Evolutionary conservation across 2,888 invertebrate genomes (phyloP).

Genomic region (Frankliniella intonsa): DNA sequence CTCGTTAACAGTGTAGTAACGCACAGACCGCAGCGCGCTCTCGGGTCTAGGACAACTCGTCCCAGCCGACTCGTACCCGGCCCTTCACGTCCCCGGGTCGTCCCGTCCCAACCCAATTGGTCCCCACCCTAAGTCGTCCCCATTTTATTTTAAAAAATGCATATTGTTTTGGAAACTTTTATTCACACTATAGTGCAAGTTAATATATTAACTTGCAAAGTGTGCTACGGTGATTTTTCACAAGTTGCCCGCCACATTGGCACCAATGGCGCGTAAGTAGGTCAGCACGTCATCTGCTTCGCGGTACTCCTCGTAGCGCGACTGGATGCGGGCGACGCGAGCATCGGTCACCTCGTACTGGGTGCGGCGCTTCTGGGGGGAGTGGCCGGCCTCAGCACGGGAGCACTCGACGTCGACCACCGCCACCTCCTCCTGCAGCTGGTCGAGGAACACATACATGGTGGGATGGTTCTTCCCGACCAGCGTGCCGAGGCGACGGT

Average conservation of each 20-base stretch:
- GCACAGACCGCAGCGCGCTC: no score
- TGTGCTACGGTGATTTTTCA: background rate
- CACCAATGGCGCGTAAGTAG: background rate
- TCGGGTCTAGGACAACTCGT: no score
- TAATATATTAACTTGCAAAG: background rate
- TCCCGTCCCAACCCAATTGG: background rate
- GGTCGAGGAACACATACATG: background rate
- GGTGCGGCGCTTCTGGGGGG: background rate
- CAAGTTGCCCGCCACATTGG: background rate
- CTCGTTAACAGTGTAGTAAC: no score
- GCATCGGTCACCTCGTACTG: background rate
- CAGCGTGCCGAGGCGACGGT: conserved; percentile 13
- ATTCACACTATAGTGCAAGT: no score
- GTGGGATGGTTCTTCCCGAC: background rate
- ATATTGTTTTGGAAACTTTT: background rate
- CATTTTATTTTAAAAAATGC: background rate
- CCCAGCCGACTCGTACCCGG: background rate
- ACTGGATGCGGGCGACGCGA: background rate
- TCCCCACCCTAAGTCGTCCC: background rate
- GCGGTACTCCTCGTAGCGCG: background rate
- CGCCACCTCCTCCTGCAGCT: background rate
- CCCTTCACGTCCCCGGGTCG: background rate
- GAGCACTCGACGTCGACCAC: background rate
- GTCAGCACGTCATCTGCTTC: background rate
- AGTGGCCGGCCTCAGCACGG: background rate